Conservation (phyloP, 2,888 invertebrate genomes). For the Cephus pulcher region DNA sequence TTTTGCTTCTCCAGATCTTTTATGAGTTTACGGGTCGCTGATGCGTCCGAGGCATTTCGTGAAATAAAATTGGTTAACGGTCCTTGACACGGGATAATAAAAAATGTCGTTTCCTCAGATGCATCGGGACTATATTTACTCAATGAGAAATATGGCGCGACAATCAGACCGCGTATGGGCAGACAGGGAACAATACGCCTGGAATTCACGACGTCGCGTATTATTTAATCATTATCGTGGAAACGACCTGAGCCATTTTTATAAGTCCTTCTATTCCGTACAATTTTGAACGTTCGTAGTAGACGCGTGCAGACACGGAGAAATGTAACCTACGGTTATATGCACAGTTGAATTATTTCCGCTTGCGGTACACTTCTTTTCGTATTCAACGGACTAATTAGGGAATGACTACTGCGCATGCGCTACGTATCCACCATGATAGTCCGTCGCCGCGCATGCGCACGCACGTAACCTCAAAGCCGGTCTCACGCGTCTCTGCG, state of each 20-base stretch:
- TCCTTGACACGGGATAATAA: neutral
- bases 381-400: slow-evolving; percentile 48
- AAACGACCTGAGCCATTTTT: neutral
- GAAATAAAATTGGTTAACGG: neutral
- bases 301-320: slow-evolving; percentile 19
- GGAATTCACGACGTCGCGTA: neutral
- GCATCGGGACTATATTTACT: neutral
- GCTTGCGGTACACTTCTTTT: slow-evolving; percentile 52
- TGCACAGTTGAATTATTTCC: slow-evolving; percentile 48
- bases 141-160: neutral
- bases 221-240: neutral
- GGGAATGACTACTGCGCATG: slow-evolving; percentile 44
- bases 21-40: neutral
- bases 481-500: slow-evolving; percentile 36
- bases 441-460: slow-evolving; percentile 9
- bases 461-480: slow-evolving; percentile 26
- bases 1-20: neutral
- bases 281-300: slow-evolving; percentile 10
- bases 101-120: neutral
- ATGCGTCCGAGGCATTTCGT: neutral
- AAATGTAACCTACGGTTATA: slow-evolving; percentile 23
- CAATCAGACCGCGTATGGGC: neutral
- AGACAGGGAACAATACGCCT: neutral
- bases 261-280: neutral
- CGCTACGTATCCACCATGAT: neutral